Evolutionary conservation across 2,113 vertebrate species (phyloP).

Genomic region (Muntiacus reevesi): DNA sequence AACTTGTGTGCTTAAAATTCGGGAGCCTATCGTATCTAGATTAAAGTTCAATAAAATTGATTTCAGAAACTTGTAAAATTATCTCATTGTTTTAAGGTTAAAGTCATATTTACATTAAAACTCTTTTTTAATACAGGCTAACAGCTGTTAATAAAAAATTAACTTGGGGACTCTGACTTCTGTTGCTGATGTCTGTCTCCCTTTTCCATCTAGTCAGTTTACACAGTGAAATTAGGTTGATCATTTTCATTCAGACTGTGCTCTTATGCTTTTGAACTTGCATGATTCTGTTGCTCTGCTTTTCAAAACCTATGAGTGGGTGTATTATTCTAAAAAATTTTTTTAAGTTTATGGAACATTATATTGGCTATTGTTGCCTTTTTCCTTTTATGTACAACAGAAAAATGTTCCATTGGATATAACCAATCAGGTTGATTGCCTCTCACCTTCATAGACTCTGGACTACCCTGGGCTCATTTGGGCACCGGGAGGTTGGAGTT

Average conservation of each 20-base stretch:
- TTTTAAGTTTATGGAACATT: constrained; percentile 39
- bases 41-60: not conserved
- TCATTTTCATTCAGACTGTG: not conserved
- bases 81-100: constrained; percentile 11
- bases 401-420: not conserved
- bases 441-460: not conserved
- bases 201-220: not conserved
- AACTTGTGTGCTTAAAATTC: not conserved
- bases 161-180: not conserved
- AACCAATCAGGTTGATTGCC: not conserved
- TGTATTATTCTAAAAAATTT: not conserved
- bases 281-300: not conserved
- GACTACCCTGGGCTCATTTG: not conserved
- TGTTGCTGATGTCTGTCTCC: not conserved
- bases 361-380: not conserved
- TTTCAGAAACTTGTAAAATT: constrained; percentile 24
- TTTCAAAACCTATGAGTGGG: constrained; percentile 25
- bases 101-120: constrained; percentile 3
- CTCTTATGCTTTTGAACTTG: not conserved
- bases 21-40: not conserved
- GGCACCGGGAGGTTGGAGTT: not conserved
- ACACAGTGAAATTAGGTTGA: not conserved
- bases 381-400: constrained; percentile 30
- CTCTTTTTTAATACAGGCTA: not conserved
- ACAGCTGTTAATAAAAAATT: constrained; percentile 3